These are phyloP conservation scores for Puffinus mauretanicus DNA, from an alignment of 2,113 vertebrate genomes.

Conservation along the genomic window DNA sequence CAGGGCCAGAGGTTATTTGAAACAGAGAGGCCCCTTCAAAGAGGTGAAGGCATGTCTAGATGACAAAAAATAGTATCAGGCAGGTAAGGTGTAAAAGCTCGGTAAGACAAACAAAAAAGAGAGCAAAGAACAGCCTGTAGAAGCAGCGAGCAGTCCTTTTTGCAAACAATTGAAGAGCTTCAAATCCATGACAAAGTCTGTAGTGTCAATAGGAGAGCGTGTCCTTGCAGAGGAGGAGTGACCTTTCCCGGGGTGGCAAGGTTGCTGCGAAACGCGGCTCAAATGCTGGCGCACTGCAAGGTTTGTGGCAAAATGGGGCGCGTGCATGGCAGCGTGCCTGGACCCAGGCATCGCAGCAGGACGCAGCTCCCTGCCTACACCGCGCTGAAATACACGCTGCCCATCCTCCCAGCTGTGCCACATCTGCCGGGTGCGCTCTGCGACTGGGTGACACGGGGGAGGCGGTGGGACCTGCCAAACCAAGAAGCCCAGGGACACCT, in stretches of 20 bases:
- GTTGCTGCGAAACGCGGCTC: fast-evolving
- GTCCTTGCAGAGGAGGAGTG: fast-evolving
- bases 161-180: neutral
- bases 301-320: neutral
- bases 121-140: neutral
- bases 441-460: fast-evolving
- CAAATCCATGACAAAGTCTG: neutral
- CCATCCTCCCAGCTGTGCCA: neutral
- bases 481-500: neutral
- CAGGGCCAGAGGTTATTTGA: neutral
- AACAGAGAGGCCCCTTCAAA: neutral
- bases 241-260: fast-evolving
- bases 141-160: neutral
- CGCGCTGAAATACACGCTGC: neutral
- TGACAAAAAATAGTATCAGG: neutral
- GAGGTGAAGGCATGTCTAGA: neutral
- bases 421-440: neutral
- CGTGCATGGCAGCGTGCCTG: fast-evolving
- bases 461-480: neutral
- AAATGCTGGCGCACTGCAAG: fast-evolving
- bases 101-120: neutral
- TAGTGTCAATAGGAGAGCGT: fast-evolving
- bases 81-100: neutral
- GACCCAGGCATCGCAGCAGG: neutral
- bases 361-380: fast-evolving